A percentile compares a stretch with the other conserved stretches of the same genome.
phyloP scores from a whole-genome alignment of 2,113 vertebrate species.

The Apteryx mantelli region DNA sequence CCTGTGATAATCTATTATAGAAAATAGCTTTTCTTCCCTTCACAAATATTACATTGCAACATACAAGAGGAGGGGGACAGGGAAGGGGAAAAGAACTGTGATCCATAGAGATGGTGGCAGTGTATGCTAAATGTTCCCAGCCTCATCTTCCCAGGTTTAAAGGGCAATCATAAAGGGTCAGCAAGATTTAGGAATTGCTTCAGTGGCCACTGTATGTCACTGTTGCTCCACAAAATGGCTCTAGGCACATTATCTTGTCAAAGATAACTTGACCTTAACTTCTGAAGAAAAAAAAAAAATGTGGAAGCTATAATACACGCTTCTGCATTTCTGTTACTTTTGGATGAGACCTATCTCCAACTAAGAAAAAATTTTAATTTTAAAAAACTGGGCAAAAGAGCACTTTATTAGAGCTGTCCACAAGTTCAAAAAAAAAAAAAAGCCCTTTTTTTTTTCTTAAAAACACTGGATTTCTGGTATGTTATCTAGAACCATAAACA shows the following conservation, averaged over 20 bases:
- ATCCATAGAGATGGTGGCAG: neutral
- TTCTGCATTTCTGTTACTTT: neutral
- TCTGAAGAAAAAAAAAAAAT: neutral
- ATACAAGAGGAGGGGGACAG: neutral
- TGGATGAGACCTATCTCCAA: neutral
- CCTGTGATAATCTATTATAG: neutral
- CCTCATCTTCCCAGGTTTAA: neutral
- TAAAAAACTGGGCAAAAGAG: neutral
- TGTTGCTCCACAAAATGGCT: constrained; percentile 44
- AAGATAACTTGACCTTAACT: neutral
- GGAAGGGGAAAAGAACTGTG: neutral
- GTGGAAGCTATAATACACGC: neutral
- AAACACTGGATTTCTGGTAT: neutral
- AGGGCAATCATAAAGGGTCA: neutral
- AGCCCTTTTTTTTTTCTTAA: neutral
- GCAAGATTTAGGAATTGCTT: neutral
- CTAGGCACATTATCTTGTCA: neutral
- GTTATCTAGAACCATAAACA: neutral
- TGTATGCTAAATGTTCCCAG: fast-evolving
- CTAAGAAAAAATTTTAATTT: neutral
- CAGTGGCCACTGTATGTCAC: constrained; percentile 57
- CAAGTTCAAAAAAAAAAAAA: neutral
- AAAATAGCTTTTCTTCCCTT: neutral
- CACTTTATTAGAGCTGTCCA: neutral
- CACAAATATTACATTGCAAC: neutral